These are phyloP conservation scores for Pammene fasciana DNA, from an alignment of 2,888 invertebrate genomes.

Conservation along the genomic window DNA sequence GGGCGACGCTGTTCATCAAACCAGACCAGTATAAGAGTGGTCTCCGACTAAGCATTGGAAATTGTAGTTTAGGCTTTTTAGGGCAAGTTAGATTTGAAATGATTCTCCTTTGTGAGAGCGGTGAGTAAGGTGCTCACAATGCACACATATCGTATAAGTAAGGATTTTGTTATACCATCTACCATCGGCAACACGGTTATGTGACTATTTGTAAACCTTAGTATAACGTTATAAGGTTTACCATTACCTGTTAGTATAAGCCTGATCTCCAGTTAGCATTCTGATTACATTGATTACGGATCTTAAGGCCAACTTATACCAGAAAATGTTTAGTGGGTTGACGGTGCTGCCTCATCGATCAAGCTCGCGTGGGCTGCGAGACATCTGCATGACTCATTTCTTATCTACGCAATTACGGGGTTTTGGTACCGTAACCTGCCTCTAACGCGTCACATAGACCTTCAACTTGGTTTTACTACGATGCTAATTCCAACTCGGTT, in stretches of 20 bases:
- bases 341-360: constrained; percentile 50
- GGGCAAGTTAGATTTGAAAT: not conserved
- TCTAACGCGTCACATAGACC: constrained; percentile 16
- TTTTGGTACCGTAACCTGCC: constrained; percentile 37
- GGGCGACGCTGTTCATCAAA: constrained; percentile 43
- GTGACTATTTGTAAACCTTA: not conserved
- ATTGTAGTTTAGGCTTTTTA: not conserved
- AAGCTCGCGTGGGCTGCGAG: constrained; percentile 45
- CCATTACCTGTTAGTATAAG: not conserved
- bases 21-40: not conserved
- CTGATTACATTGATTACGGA: constrained; percentile 8
- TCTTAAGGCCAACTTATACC: not conserved
- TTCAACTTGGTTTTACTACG: constrained; percentile 1
- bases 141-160: not conserved
- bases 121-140: not conserved
- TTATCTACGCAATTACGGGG: constrained; percentile 41
- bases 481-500: not conserved
- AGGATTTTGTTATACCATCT: no score
- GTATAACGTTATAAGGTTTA: not conserved
- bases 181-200: not conserved
- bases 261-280: not conserved
- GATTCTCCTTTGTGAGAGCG: not conserved
- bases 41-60: not conserved
- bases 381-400: constrained; percentile 50
- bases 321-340: constrained; percentile 47